These are phyloP conservation scores for Siphamia tubifer DNA, from an alignment of 2,113 vertebrate genomes.

Conservation along the genomic window DNA sequence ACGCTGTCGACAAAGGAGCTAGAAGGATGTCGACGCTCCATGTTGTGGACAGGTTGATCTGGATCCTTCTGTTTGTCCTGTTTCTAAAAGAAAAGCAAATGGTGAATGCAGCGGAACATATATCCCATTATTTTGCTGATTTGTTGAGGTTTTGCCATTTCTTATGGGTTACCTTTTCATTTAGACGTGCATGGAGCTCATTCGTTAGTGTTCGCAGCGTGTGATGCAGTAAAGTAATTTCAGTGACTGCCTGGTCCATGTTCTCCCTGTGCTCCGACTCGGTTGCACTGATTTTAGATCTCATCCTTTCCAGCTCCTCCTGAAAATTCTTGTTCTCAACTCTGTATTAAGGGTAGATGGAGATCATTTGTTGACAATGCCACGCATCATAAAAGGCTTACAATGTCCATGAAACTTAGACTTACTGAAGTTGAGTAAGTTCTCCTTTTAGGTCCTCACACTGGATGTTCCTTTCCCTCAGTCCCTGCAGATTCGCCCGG, in stretches of 20 bases:
- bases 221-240: slow-evolving; percentile 72
- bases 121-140: neutral
- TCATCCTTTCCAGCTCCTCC: slow-evolving; percentile 62
- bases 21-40: slow-evolving; percentile 22
- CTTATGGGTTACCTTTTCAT: slow-evolving; percentile 46
- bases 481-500: slow-evolving; percentile 71
- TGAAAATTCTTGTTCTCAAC: slow-evolving; percentile 54
- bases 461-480: slow-evolving; percentile 83
- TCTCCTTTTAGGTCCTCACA: slow-evolving; percentile 84
- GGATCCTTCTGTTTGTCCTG: slow-evolving; percentile 4
- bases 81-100: slow-evolving; percentile 43
- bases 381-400: neutral
- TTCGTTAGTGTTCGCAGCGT: slow-evolving; percentile 60
- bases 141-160: neutral
- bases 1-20: slow-evolving; percentile 73
- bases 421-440: slow-evolving; percentile 81
- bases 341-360: slow-evolving; percentile 42
- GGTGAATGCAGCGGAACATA: neutral
- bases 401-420: neutral
- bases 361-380: neutral
- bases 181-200: slow-evolving; percentile 47
- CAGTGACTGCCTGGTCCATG: slow-evolving; percentile 59
- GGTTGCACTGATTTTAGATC: slow-evolving; percentile 28
- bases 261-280: slow-evolving; percentile 68
- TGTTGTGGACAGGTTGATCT: neutral